phyloP scores from a whole-genome alignment of 2,113 vertebrate genomes.

The Osmerus mordax region DNA sequence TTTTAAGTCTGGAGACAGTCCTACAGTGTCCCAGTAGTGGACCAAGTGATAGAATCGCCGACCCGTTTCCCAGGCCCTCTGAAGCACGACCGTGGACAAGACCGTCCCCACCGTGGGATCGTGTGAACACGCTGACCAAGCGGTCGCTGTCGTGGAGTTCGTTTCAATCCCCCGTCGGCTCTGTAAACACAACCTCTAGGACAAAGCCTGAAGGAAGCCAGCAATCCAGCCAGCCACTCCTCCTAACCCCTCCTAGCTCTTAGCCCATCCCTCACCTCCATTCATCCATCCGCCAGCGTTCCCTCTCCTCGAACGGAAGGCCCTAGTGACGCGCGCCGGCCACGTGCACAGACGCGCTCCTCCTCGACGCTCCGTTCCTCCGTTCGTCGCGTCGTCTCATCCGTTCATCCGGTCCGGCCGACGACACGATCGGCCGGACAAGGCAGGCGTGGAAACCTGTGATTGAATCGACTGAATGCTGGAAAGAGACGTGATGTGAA shows the following conservation, averaged over 20 bases:
- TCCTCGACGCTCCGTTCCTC: background rate
- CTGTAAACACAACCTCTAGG: background rate
- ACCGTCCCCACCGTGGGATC: background rate
- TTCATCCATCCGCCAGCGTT: background rate
- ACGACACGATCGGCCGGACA: background rate
- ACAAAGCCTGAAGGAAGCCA: background rate
- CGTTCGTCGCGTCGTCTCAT: background rate
- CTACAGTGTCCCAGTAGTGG: too few species aligned
- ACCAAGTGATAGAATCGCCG: too few species aligned
- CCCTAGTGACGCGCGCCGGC: too few species aligned
- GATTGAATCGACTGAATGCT: background rate
- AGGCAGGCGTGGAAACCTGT: background rate
- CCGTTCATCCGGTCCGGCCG: background rate
- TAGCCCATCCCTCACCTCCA: background rate
- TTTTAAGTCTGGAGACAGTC: too few species aligned
- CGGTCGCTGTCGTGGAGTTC: background rate
- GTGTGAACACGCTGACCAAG: background rate
- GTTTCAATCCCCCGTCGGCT: background rate
- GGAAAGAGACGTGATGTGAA: background rate
- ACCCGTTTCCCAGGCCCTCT: background rate
- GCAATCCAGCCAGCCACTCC: background rate
- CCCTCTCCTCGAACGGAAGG: too few species aligned
- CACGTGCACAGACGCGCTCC: background rate
- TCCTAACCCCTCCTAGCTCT: background rate
- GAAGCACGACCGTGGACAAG: background rate